phyloP scores from a whole-genome alignment of 2,113 vertebrate genomes.

The Capreolus pygargus region DNA sequence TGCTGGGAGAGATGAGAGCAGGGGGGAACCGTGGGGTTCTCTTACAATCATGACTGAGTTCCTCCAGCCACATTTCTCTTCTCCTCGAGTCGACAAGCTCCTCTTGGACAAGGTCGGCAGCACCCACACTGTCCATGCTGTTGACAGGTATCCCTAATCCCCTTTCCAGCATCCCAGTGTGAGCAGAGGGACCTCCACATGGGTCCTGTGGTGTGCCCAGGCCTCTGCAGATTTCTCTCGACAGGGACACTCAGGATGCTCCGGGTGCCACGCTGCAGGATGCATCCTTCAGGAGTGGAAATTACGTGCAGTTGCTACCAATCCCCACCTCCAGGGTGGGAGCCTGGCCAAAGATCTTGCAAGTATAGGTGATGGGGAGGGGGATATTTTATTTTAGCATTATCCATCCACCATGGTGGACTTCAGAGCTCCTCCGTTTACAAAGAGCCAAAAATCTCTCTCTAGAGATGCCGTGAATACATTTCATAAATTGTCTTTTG shows the following conservation, averaged over 20 bases:
- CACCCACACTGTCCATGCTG: not conserved
- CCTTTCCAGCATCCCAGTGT: not conserved
- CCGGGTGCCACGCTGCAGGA: accelerated
- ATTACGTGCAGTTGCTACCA: not conserved
- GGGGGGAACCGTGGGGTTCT: accelerated
- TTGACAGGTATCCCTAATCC: not conserved
- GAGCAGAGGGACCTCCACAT: no score
- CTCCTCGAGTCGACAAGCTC: not conserved
- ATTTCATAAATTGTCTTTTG: not conserved
- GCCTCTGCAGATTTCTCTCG: not conserved
- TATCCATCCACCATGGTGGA: not conserved
- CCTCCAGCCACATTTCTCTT: not conserved
- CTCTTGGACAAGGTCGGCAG: not conserved
- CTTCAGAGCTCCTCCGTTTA: not conserved
- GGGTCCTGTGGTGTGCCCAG: not conserved
- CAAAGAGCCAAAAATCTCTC: not conserved
- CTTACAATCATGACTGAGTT: accelerated
- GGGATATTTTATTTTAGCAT: not conserved
- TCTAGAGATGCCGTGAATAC: not conserved
- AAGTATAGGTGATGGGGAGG: not conserved
- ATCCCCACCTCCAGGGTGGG: not conserved
- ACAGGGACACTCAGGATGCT: not conserved
- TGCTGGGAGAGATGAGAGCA: not conserved
- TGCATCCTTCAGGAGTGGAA: not conserved
- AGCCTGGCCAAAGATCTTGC: not conserved